These are phyloP conservation scores for Leptinotarsa haldemani DNA, from an alignment of 2,888 invertebrate species.

Conservation along the genomic window DNA sequence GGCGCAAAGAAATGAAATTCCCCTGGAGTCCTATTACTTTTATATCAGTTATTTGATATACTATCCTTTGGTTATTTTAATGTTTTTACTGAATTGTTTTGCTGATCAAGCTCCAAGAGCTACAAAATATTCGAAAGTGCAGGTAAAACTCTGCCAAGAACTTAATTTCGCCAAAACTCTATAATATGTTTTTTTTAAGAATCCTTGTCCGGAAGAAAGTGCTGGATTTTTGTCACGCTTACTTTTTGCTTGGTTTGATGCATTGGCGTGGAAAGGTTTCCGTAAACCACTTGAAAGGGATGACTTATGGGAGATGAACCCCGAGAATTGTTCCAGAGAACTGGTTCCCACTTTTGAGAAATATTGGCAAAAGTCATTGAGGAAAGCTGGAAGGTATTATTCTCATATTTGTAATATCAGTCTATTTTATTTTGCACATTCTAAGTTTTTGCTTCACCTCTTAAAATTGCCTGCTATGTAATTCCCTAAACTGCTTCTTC, in stretches of 20 bases:
- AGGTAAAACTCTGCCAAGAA: slow-evolving; percentile 67
- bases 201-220: slow-evolving; percentile 86
- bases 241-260: slow-evolving; percentile 92
- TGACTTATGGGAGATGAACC: slow-evolving; percentile 92
- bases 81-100: slow-evolving; percentile 84
- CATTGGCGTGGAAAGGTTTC: slow-evolving; percentile 86
- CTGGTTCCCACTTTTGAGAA: slow-evolving; percentile 87
- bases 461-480: not conserved
- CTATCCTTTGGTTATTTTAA: slow-evolving; percentile 76
- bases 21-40: slow-evolving; percentile 71
- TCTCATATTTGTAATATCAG: not conserved
- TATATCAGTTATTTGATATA: slow-evolving; percentile 85
- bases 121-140: slow-evolving; percentile 76
- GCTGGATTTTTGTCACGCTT: slow-evolving; percentile 89
- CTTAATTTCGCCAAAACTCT: not conserved
- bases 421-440: slow-evolving; percentile 51
- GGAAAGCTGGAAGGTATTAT: slow-evolving; percentile 72
- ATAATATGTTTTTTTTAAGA: slow-evolving; percentile 67
- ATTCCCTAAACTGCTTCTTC: too few relatives aligned
- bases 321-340: slow-evolving; percentile 81
- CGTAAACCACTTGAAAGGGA: slow-evolving; percentile 81
- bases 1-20: slow-evolving; percentile 59
- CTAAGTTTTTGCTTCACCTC: not conserved
- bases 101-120: slow-evolving; percentile 79
- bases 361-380: slow-evolving; percentile 80